phyloP scores from a whole-genome alignment of 2,797 vertebrate genomes.

The Lycodopsis pacificus region DNA sequence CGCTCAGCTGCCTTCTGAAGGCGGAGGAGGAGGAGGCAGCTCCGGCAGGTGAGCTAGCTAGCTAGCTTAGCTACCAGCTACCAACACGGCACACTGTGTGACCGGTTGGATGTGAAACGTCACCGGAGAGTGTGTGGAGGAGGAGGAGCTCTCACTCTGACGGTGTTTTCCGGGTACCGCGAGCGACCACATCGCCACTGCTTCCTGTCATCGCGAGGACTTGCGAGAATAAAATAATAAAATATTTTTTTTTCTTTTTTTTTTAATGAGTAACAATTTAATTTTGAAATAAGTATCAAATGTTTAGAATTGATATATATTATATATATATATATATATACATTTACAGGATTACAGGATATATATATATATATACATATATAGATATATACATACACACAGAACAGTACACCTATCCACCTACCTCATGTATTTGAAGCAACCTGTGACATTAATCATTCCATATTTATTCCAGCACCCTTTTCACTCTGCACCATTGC shows the following conservation, averaged over 20 bases:
- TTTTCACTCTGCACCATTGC: too few relatives aligned
- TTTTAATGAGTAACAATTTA: neutral
- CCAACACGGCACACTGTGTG: neutral
- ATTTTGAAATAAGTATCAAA: too few relatives aligned
- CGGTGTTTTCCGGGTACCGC: constrained; percentile 21
- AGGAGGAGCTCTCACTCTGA: neutral
- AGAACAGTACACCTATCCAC: too few relatives aligned
- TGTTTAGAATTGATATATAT: too few relatives aligned
- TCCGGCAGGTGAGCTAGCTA: constrained; percentile 42
- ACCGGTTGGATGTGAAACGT: constrained; percentile 54
- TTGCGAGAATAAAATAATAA: neutral
- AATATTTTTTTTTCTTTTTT: too few relatives aligned
- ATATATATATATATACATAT: too few relatives aligned
- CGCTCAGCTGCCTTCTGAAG: constrained; percentile 43
- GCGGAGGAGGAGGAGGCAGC: constrained; percentile 38
- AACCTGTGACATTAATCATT: too few relatives aligned
- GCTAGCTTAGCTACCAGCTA: constrained; percentile 48
- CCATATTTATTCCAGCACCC: too few relatives aligned
- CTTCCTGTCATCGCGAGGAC: neutral
- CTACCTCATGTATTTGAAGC: too few relatives aligned
- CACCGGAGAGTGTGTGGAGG: constrained; percentile 17
- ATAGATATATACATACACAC: too few relatives aligned
- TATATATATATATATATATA: too few relatives aligned
- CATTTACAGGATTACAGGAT: too few relatives aligned
- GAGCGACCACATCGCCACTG: neutral